These are phyloP conservation scores for Dasyurus viverrinus DNA, from an alignment of 2,113 vertebrate genomes.

Conservation along the genomic window DNA sequence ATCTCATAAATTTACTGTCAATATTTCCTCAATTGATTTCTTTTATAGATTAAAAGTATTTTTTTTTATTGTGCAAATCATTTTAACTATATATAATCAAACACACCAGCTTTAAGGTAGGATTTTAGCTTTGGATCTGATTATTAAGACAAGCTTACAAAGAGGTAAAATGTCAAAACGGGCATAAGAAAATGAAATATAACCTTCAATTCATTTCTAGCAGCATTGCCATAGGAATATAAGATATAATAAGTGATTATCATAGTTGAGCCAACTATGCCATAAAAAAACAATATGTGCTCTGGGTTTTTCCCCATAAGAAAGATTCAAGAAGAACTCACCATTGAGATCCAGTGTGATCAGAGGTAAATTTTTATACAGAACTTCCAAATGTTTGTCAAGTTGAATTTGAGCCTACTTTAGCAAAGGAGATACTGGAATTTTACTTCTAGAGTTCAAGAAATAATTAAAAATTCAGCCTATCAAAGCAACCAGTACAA, in stretches of 20 bases:
- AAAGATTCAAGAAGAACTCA: too few species aligned
- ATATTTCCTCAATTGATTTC: background rate
- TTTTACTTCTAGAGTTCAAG: background rate
- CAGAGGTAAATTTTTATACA: background rate
- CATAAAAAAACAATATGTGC: too few species aligned
- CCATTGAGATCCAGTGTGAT: too few species aligned
- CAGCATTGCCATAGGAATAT: background rate
- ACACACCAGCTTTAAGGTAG: background rate
- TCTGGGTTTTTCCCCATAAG: too few species aligned
- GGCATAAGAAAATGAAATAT: background rate
- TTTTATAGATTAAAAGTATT: background rate
- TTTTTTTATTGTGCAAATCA: background rate
- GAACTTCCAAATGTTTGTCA: background rate
- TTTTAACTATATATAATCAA: background rate
- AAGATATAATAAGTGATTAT: background rate
- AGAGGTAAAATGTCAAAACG: accelerated
- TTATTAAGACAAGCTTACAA: background rate
- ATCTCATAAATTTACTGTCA: background rate
- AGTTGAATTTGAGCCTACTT: background rate
- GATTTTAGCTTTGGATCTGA: background rate
- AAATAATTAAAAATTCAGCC: background rate
- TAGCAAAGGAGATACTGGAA: background rate
- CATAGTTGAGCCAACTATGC: background rate
- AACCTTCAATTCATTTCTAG: background rate
- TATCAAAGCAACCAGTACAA: background rate